These are phyloP conservation scores for Spilogale gracilis DNA, from an alignment of 2,113 vertebrate species.

Conservation along the genomic window DNA sequence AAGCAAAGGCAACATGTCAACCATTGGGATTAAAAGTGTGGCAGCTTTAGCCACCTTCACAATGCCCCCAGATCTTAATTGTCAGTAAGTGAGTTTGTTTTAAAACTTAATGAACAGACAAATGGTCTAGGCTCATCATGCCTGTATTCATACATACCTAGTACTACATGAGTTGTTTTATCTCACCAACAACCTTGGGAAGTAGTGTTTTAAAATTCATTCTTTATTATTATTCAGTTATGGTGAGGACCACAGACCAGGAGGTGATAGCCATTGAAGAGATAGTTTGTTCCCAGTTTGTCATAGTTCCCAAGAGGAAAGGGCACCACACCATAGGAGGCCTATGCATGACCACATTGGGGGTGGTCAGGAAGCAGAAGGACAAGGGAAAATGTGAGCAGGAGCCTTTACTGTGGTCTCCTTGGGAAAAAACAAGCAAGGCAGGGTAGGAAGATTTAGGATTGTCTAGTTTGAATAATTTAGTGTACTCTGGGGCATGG, in stretches of 20 bases:
- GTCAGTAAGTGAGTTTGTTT: not conserved
- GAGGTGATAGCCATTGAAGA: not conserved
- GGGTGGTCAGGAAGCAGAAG: not conserved
- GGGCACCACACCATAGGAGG: rapidly evolving
- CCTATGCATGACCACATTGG: rapidly evolving
- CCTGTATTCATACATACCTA: not conserved
- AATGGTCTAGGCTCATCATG: not conserved
- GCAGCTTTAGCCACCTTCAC: not conserved
- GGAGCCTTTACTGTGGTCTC: not conserved
- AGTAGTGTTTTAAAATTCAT: not conserved
- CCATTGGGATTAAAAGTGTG: not conserved
- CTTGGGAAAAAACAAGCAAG: not conserved
- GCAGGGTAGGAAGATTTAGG: not conserved
- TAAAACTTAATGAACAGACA: not conserved
- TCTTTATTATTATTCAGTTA: not conserved
- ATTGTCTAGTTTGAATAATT: not conserved
- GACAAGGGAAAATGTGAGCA: not conserved
- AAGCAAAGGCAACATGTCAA: not conserved
- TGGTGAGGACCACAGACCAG: not conserved
- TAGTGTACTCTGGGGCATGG: not conserved
- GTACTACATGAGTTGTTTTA: not conserved
- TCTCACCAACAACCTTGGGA: not conserved
- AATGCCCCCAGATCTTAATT: not conserved
- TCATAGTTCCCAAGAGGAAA: not conserved
- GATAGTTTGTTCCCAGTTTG: not conserved